Evolutionary conservation across 2,888 invertebrate species (phyloP).

Genomic region (Perizoma affinitatum): DNA sequence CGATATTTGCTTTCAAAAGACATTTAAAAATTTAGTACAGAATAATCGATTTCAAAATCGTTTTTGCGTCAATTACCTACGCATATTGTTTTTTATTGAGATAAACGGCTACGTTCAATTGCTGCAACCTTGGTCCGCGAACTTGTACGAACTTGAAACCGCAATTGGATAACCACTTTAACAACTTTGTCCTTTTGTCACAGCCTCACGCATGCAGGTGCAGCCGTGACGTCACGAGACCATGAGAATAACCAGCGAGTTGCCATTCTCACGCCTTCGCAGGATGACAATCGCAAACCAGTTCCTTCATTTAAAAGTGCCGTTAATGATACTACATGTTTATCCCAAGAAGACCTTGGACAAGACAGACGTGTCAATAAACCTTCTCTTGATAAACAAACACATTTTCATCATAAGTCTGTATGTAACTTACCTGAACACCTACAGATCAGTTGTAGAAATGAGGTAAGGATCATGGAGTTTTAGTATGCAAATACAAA

Average conservation of each 20-base stretch:
- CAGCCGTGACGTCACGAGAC: constrained; percentile 69
- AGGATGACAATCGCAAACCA: constrained; percentile 70
- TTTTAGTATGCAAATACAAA: no score
- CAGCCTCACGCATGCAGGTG: constrained; percentile 67
- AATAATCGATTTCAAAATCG: neutral
- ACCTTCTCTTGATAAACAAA: constrained; percentile 24
- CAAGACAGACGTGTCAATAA: constrained; percentile 24
- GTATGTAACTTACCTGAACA: no score
- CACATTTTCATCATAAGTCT: neutral
- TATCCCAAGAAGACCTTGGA: constrained; percentile 37
- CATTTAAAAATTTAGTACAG: neutral
- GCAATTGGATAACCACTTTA: constrained; percentile 70
- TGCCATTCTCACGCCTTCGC: constrained; percentile 81
- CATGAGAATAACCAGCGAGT: constrained; percentile 74
- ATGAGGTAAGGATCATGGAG: no score
- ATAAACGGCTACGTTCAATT: constrained; percentile 38
- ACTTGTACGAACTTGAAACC: constrained; percentile 72
- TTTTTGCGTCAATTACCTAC: constrained; percentile 20
- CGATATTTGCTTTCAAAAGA: constrained; percentile 8
- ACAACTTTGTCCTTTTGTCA: constrained; percentile 69
- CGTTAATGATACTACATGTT: constrained; percentile 70
- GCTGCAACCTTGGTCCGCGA: constrained; percentile 49
- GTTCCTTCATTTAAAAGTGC: constrained; percentile 73
- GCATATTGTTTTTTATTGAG: constrained; percentile 35
- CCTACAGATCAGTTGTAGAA: no score